Evolutionary conservation across 2,797 vertebrate species (phyloP).

Genomic region (Eurystomus glaucurus): DNA sequence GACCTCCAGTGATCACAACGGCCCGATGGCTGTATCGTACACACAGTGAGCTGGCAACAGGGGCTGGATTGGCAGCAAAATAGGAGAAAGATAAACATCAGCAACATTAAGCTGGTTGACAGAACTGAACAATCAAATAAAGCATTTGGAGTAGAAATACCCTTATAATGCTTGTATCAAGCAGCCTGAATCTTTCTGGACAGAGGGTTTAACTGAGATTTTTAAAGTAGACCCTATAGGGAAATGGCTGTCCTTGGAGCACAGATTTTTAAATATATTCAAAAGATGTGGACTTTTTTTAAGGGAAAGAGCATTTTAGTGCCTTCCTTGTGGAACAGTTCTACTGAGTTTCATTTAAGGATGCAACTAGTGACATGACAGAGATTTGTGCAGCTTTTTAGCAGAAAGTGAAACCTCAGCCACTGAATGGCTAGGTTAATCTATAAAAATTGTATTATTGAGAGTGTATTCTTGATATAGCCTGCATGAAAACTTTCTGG

Average conservation of each 20-base stretch:
- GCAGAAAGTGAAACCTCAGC: not conserved
- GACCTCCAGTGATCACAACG: slow-evolving; percentile 59
- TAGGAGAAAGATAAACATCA: not conserved
- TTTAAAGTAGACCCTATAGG: not conserved
- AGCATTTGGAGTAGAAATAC: not conserved
- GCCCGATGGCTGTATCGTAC: slow-evolving; percentile 29
- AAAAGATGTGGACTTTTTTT: not conserved
- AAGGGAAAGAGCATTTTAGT: not conserved
- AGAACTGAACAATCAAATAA: not conserved
- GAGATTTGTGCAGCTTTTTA: not conserved
- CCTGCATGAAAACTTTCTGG: not conserved
- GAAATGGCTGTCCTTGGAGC: not conserved
- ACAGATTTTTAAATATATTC: not conserved
- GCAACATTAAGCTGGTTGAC: not conserved
- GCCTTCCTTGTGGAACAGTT: not conserved
- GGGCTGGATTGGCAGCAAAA: slow-evolving; percentile 32
- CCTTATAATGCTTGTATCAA: not conserved
- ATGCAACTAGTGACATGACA: not conserved
- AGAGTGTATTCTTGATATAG: not conserved
- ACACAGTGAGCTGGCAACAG: slow-evolving; percentile 54
- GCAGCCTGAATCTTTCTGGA: not conserved
- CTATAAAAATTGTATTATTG: not conserved
- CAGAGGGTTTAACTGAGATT: not conserved
- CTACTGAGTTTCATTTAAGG: not conserved
- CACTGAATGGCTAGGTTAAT: not conserved